Percentiles rank a stretch among this genome's conserved stretches.
phyloP scores from a whole-genome alignment of 1,140 invertebrate genomes.

The Brachionus koreanus region DNA sequence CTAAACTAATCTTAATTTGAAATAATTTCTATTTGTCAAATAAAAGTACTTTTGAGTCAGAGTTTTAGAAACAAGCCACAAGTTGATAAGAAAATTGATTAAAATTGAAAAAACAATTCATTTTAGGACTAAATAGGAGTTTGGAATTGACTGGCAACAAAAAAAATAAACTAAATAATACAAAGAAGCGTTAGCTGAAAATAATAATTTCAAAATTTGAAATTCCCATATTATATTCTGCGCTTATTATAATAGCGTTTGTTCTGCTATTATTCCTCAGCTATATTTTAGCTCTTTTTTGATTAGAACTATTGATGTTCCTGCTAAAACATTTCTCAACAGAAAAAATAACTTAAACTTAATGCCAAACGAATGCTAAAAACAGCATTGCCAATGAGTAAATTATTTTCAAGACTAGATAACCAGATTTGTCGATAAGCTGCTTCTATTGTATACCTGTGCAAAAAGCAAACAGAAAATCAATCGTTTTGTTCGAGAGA shows the following conservation, averaged over 20 bases:
- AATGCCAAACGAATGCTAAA: not conserved
- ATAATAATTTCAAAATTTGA: not conserved
- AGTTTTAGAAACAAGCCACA: too few relatives aligned
- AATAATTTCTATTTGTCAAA: too few relatives aligned
- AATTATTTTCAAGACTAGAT: not conserved
- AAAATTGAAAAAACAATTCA: too few relatives aligned
- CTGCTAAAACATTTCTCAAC: not conserved
- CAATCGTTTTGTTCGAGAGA: not conserved
- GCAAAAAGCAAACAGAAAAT: not conserved
- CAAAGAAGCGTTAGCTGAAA: not conserved
- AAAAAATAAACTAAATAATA: not conserved
- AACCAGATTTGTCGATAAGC: not conserved
- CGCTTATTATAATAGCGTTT: not conserved
- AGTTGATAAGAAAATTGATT: too few relatives aligned
- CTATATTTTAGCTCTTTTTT: not conserved
- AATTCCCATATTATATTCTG: constrained; percentile 3
- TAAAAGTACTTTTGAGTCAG: too few relatives aligned
- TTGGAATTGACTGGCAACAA: not conserved
- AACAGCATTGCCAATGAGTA: not conserved
- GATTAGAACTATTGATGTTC: not conserved
- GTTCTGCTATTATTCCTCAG: not conserved
- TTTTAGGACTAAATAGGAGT: not conserved
- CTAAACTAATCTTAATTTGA: too few relatives aligned
- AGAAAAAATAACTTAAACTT: not conserved
- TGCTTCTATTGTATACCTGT: not conserved